Evolutionary conservation across 2,113 vertebrate genomes (phyloP).

Genomic region (Steatornis caripensis): DNA sequence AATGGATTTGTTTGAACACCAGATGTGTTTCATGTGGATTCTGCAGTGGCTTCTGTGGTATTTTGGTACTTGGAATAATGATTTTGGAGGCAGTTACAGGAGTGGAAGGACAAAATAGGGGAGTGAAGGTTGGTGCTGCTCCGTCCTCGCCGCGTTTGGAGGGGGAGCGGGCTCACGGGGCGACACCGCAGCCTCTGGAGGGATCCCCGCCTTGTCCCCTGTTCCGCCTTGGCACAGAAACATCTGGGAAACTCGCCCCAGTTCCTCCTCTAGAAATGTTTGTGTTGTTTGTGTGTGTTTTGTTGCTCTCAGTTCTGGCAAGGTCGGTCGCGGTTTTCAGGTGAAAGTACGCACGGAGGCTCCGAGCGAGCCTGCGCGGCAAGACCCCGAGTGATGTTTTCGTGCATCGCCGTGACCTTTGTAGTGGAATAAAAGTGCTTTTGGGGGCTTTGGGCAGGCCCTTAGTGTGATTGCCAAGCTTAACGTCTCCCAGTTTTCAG

Average conservation of each 20-base stretch:
- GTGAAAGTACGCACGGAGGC: background rate
- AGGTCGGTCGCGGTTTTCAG: rapidly evolving
- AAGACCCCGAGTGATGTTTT: background rate
- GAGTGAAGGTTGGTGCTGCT: background rate
- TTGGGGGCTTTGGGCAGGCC: background rate
- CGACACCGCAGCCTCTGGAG: background rate
- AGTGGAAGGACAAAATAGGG: background rate
- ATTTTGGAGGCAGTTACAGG: background rate
- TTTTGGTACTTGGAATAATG: conserved; percentile 41
- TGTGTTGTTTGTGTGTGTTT: background rate
- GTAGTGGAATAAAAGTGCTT: background rate
- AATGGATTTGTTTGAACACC: conserved; percentile 46
- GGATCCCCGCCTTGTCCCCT: background rate
- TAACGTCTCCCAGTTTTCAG: background rate
- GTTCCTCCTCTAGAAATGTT: background rate
- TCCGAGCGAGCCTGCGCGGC: background rate
- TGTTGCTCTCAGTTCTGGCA: background rate
- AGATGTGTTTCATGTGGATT: conserved; percentile 52
- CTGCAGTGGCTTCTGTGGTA: conserved; percentile 59
- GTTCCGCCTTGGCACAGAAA: background rate
- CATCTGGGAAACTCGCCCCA: background rate
- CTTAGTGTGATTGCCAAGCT: background rate
- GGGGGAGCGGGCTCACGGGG: background rate
- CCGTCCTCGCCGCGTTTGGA: background rate
- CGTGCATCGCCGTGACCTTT: background rate